phyloP scores from a whole-genome alignment of 2,113 vertebrate species.

The Morphnarchus princeps region DNA sequence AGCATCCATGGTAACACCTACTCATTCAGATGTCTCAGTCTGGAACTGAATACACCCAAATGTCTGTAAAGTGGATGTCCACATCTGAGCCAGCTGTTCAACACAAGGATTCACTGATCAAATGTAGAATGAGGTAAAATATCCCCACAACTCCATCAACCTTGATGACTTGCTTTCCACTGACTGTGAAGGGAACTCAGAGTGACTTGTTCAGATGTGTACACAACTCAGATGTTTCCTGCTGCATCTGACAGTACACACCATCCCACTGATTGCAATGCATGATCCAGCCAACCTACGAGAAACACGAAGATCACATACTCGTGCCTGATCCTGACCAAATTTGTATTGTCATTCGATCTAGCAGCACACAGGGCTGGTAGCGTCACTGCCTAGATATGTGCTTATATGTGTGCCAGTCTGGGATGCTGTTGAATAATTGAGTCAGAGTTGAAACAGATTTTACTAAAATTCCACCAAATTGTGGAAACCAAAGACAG shows the following conservation, averaged over 20 bases:
- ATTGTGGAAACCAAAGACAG: not conserved
- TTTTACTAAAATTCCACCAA: not conserved
- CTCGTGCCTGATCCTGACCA: not conserved
- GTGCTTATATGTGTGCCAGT: not conserved
- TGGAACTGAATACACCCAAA: not conserved
- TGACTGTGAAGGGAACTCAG: not conserved
- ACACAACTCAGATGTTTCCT: not conserved
- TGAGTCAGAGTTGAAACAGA: not conserved
- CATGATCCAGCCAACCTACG: not conserved
- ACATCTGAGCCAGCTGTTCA: not conserved
- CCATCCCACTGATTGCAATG: not conserved
- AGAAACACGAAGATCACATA: not conserved
- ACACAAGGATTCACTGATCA: not conserved
- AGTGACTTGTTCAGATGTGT: not conserved
- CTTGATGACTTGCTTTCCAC: not conserved
- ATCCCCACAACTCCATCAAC: not conserved
- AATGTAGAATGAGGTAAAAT: not conserved
- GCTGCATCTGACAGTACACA: not conserved
- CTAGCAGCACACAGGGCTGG: not conserved
- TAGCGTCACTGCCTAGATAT: not conserved
- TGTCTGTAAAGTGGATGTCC: not conserved
- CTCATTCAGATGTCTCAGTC: not conserved
- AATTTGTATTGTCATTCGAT: not conserved
- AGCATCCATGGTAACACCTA: not conserved
- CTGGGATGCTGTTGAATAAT: not conserved